Evolutionary conservation across 1,140 invertebrate genomes (phyloP).

Genomic region (Drosophila pallidifrons): DNA sequence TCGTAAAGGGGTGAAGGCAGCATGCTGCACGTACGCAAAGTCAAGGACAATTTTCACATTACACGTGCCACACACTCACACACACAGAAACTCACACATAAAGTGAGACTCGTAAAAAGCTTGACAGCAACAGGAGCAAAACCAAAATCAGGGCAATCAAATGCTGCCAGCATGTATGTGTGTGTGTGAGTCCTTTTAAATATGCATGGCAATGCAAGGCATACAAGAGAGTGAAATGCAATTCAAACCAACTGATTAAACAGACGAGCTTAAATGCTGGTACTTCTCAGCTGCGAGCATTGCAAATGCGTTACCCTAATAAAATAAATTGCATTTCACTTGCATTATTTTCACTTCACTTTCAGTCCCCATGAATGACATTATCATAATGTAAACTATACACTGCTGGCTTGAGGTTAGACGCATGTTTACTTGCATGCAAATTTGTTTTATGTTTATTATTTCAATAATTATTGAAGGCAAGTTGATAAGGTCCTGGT

Average conservation of each 20-base stretch:
- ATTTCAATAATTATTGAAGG: too few relatives aligned
- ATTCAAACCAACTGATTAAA: conserved; percentile 65
- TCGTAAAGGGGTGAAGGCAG: conserved; percentile 30
- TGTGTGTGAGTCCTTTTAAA: conserved; percentile 55
- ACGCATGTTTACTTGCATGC: too few relatives aligned
- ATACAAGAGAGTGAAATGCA: conserved; percentile 62
- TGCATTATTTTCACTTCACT: not conserved
- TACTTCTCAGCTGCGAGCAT: not conserved
- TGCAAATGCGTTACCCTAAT: not conserved
- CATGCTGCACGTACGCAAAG: conserved; percentile 55
- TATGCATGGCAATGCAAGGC: conserved; percentile 61
- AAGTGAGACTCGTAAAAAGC: conserved; percentile 6
- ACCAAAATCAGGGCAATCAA: conserved; percentile 69
- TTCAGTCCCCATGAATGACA: too few relatives aligned
- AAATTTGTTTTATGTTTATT: too few relatives aligned
- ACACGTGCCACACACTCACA: conserved; percentile 63
- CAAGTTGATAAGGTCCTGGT: too few relatives aligned
- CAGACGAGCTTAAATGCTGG: conserved; percentile 52
- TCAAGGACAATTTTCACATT: conserved; percentile 78
- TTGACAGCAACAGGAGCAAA: conserved; percentile 30
- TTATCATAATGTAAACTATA: too few relatives aligned
- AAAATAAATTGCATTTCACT: conserved; percentile 4
- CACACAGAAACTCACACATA: not conserved
- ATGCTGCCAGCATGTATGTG: conserved; percentile 27
- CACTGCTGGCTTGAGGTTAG: too few relatives aligned